These are phyloP conservation scores for Peribatodes rhomboidaria DNA, from an alignment of 2,888 invertebrate genomes.

Conservation along the genomic window DNA sequence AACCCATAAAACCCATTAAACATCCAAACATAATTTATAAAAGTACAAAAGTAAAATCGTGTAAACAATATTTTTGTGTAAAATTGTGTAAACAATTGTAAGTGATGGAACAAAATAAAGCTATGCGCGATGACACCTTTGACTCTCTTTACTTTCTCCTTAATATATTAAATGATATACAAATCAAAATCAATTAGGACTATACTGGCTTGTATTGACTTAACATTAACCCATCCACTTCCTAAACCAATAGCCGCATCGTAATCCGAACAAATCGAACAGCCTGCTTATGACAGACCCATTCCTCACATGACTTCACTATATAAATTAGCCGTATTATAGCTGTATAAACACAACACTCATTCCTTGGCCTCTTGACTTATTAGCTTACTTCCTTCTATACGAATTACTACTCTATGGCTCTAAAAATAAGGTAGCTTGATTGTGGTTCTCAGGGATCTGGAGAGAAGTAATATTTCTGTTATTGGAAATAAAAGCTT, in stretches of 20 bases:
- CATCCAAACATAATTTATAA: too few species aligned
- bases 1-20: too few species aligned
- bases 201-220: conserved; percentile 9
- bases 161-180: neutral
- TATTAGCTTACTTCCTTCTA: conserved; percentile 46
- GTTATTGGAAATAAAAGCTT: conserved; percentile 17
- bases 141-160: too few species aligned
- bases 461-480: conserved; percentile 1
- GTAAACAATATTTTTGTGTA: too few species aligned
- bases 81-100: too few species aligned
- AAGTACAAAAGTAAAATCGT: too few species aligned
- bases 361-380: conserved; percentile 44
- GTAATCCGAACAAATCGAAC: conserved; percentile 32
- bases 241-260: conserved; percentile 21
- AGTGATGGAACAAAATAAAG: too few species aligned
- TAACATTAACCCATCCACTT: conserved; percentile 30
- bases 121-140: too few species aligned
- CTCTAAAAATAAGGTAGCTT: neutral
- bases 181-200: conserved; percentile 2
- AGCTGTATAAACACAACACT: conserved; percentile 39
- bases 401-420: neutral
- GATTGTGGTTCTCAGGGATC: neutral
- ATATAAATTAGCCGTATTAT: conserved; percentile 42
- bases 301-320: conserved; percentile 36
- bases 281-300: conserved; percentile 40